phyloP scores from a whole-genome alignment of 2,113 vertebrate species.

The Myotis yumanensis region DNA sequence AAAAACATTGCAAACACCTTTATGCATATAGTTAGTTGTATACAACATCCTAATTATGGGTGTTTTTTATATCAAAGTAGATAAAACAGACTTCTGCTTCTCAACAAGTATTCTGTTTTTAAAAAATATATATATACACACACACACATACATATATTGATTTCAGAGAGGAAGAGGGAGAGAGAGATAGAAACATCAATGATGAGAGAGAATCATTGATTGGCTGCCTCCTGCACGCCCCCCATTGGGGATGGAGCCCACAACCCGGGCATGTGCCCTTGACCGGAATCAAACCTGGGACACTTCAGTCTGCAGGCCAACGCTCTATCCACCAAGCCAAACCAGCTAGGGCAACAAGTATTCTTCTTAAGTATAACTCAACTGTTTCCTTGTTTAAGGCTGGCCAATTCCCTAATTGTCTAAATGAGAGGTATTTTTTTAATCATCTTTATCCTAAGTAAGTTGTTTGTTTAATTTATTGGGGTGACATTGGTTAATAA shows the following conservation, averaged over 20 bases:
- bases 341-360: not conserved
- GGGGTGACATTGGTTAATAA: not conserved
- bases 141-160: no score
- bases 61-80: not conserved
- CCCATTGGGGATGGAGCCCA: no score
- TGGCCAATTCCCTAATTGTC: not conserved
- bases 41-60: not conserved
- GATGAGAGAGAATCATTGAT: no score
- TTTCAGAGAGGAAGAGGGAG: no score
- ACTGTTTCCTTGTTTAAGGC: not conserved
- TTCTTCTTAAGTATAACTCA: not conserved
- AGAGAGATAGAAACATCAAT: no score
- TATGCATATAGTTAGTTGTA: not conserved
- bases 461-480: not conserved
- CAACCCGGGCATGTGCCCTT: no score
- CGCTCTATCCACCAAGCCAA: no score
- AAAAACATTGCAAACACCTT: not conserved
- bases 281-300: no score
- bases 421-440: not conserved
- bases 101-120: not conserved
- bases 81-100: not conserved
- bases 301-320: no score
- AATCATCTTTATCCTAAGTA: not conserved
- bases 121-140: no score
- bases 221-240: no score